Evolutionary conservation across 2,113 vertebrate species (phyloP).

Genomic region (Nannobrachium achirus): DNA sequence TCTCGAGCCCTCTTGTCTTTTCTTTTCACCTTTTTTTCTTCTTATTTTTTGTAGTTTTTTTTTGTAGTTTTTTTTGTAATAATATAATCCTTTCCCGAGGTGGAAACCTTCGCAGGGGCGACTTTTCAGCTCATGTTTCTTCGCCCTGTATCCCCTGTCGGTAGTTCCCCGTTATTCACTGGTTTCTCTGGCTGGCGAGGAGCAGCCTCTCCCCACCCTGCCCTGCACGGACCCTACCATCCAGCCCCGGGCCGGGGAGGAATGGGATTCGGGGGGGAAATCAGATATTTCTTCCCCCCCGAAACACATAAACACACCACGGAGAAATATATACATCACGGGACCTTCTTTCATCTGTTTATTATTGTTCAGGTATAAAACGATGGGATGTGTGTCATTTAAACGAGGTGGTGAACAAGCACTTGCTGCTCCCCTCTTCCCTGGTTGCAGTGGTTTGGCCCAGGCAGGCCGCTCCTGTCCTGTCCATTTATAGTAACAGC

Average conservation of each 20-base stretch:
- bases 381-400: neutral
- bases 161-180: constrained; percentile 72
- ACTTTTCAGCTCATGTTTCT: constrained; percentile 61
- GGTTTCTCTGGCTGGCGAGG: constrained; percentile 56
- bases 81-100: constrained; percentile 46
- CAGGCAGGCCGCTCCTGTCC: constrained; percentile 74
- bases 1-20: too few relatives aligned
- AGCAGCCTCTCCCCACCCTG: constrained; percentile 76
- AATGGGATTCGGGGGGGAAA: constrained; percentile 13
- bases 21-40: neutral
- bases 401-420: constrained; percentile 27
- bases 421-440: constrained; percentile 11
- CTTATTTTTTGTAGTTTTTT: constrained; percentile 12
- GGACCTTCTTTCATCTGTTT: too few relatives aligned
- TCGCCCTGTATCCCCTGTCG: constrained; percentile 60
- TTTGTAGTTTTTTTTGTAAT: constrained; percentile 10
- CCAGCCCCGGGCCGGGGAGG: constrained; percentile 24
- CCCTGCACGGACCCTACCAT: constrained; percentile 73
- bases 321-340: too few relatives aligned
- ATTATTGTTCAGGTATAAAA: too few relatives aligned
- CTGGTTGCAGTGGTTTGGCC: constrained; percentile 60
- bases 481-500: constrained; percentile 88
- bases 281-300: too few relatives aligned
- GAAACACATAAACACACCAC: too few relatives aligned
- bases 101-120: constrained; percentile 65